A percentile compares a stretch with the other conserved stretches of the same genome.
Conservation (phyloP, 2,888 invertebrate species). For the Ditula angustiorana region DNA sequence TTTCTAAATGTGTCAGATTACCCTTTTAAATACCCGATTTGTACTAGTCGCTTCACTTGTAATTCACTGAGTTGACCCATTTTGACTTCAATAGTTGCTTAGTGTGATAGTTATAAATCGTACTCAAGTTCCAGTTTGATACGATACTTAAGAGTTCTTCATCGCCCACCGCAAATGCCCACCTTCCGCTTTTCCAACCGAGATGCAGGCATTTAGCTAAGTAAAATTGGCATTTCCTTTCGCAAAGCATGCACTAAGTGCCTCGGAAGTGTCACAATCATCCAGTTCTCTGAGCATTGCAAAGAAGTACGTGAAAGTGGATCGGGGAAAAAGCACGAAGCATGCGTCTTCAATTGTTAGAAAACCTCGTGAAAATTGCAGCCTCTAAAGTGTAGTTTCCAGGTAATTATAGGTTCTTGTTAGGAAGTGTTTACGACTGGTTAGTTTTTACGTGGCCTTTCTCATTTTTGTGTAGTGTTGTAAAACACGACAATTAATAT, state of each 20-base stretch:
- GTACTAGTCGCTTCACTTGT: too few species aligned
- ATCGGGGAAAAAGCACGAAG: conserved; percentile 40
- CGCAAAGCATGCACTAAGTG: conserved; percentile 46
- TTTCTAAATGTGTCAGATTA: too few species aligned
- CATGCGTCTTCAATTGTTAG: conserved; percentile 35
- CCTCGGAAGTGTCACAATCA: conserved; percentile 61
- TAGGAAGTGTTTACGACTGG: background rate
- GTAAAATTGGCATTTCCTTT: conserved; percentile 61
- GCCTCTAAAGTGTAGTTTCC: conserved; percentile 14
- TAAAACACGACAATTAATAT: background rate
- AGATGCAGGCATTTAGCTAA: conserved; percentile 40
- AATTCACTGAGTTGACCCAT: too few species aligned
- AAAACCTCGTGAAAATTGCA: conserved; percentile 38
- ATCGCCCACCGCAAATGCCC: conserved; percentile 41
- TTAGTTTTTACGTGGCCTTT: background rate
- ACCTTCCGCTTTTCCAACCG: conserved; percentile 63
- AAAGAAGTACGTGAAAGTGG: conserved; percentile 53
- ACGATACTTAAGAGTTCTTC: conserved; percentile 3
- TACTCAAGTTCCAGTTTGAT: background rate
- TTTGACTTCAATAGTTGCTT: too few species aligned
- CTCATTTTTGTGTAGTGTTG: background rate
- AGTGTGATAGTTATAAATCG: too few species aligned
- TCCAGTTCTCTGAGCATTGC: conserved; percentile 57
- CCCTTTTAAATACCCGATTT: too few species aligned
- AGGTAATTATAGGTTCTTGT: conserved; percentile 20